phyloP scores from a whole-genome alignment of 2,888 invertebrate species.

The Oligia strigilis region DNA sequence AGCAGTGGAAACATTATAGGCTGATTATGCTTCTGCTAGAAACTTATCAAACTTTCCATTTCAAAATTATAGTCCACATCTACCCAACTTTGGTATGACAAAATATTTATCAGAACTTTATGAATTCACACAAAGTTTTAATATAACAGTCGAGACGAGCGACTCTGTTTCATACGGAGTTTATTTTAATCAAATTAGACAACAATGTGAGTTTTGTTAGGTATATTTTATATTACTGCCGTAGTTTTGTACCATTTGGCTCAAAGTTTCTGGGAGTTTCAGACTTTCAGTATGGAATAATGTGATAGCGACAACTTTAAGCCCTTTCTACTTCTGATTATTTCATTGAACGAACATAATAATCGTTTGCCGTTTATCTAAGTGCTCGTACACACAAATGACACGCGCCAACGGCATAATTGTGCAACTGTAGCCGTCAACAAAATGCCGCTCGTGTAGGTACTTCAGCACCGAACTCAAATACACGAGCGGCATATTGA shows the following conservation, averaged over 20 bases:
- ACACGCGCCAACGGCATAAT: too few species aligned
- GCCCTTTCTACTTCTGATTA: too few species aligned
- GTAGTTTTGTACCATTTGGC: constrained; percentile 3
- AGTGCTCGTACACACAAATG: too few species aligned
- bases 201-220: constrained; percentile 31
- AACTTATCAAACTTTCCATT: constrained; percentile 8
- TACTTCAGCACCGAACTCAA: too few species aligned
- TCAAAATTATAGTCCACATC: constrained; percentile 13
- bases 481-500: too few species aligned
- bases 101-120: constrained; percentile 49
- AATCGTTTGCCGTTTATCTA: not conserved
- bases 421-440: too few species aligned
- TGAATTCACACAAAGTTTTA: constrained; percentile 39
- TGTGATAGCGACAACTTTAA: not conserved
- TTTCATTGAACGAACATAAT: not conserved
- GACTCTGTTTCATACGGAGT: constrained; percentile 25
- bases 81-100: constrained; percentile 16
- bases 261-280: constrained; percentile 14
- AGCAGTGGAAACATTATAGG: not conserved
- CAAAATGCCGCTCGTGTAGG: too few species aligned
- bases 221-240: constrained; percentile 10
- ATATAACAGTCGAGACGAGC: constrained; percentile 17
- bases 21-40: not conserved
- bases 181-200: constrained; percentile 59
- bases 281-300: constrained; percentile 12